Evolutionary conservation across 2,888 invertebrate genomes (phyloP), one percentile per base, ranked within the genome.

Genomic region (Polymixis flavicincta): DNA sequence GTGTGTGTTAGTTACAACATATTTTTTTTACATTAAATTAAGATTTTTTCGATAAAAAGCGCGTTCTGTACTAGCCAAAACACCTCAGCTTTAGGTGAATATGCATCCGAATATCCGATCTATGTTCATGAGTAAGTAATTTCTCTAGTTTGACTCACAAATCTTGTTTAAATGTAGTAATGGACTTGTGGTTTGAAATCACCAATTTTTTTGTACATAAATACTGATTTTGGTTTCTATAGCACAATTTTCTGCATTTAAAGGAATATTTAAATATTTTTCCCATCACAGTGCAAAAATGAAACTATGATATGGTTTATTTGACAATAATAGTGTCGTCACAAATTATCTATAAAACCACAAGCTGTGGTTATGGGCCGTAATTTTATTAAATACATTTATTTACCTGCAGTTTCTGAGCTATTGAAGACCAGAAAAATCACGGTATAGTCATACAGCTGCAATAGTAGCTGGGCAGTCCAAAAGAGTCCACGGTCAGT

Each of bases 191-290:
- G 50, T 13, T 74, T 48, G 50, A 55, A 59, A 54, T 71, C 28
- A 25, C 25, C 2, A 37, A 25, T 63, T 76, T 78, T 28, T 68
- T 85, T 83, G 76, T 76, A 82, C 70, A 76, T 48, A 67, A 70
- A 76, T 85, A 83, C 69, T 75, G 85, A 25, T 71, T 22, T 52
- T 42, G 42, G 42, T 70, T 55, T 55, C 8, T 50, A 67, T 50
- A 78, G 65, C 55, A 71, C 52, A 6, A 37, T 42, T 61, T 52
- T 65, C 50, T 42, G 32, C 3, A 42, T 69, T 28, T 66, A 61
- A 61, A 9, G 25, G 52, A 63, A 59, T 42, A 70, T 59, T 14
- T 42, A 14, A 28, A 19, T 25, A 64, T 67, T 54, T 59, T 25
- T n/a, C 65, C 54, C 25, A 70, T 14, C 42, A 50, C n/a, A 74